phyloP scores from a whole-genome alignment of 2,797 vertebrate genomes.

The Helarctos malayanus region DNA sequence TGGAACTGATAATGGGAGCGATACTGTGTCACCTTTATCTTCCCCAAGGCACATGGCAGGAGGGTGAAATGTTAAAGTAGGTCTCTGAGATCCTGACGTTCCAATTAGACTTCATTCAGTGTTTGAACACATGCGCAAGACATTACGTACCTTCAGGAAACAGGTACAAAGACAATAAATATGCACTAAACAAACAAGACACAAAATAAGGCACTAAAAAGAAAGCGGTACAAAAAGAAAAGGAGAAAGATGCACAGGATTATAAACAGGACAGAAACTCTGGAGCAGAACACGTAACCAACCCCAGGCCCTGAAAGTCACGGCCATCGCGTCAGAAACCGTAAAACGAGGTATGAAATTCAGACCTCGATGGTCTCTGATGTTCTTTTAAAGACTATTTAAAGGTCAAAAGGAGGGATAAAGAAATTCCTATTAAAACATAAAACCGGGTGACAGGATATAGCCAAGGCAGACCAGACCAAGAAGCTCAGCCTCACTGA shows the following conservation, averaged over 20 bases:
- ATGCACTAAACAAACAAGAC: constrained; percentile 21
- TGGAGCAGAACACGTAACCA: neutral
- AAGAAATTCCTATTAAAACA: constrained; percentile 41
- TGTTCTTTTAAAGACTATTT: neutral
- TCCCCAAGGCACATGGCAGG: neutral
- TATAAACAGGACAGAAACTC: neutral
- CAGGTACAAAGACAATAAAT: neutral
- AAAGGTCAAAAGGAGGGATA: neutral
- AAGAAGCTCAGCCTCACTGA: neutral
- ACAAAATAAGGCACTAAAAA: neutral
- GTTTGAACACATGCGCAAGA: neutral
- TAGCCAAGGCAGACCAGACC: rapidly evolving
- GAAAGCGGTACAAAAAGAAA: neutral
- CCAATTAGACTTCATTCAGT: neutral
- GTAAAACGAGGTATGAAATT: neutral
- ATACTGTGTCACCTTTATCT: neutral
- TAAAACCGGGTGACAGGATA: neutral
- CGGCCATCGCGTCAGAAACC: neutral
- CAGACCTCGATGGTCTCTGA: neutral
- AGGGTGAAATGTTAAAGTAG: neutral
- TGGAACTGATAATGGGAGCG: neutral
- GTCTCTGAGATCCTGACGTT: neutral
- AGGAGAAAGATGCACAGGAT: neutral
- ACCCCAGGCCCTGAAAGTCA: neutral
- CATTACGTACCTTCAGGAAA: neutral